Percentiles rank a stretch among this genome's conserved stretches.
phyloP scores from a whole-genome alignment of 2,797 vertebrate genomes.

The Austrolebias charrua region DNA sequence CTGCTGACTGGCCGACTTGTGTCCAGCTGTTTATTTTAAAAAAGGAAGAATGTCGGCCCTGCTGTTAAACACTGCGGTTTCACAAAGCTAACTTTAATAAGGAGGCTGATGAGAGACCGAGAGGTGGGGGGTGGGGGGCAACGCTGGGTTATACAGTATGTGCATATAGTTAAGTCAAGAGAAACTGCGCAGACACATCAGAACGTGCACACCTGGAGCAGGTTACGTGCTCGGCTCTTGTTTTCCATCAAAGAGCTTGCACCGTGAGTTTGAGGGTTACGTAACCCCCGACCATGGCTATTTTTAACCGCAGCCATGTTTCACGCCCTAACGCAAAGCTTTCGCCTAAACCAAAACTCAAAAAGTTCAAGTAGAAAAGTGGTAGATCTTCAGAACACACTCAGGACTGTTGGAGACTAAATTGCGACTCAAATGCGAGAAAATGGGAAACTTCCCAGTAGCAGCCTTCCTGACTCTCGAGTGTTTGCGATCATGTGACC shows the following conservation, averaged over 20 bases:
- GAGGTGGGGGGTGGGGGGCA: constrained; percentile 16
- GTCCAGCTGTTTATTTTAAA: constrained; percentile 67
- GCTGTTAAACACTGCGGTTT: constrained; percentile 66
- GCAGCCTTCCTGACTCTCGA: too few species aligned
- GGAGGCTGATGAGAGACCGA: constrained; percentile 65
- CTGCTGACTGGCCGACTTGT: constrained; percentile 34
- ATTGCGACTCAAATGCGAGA: too few species aligned
- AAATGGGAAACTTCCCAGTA: too few species aligned
- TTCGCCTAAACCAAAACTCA: too few species aligned
- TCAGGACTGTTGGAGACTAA: too few species aligned
- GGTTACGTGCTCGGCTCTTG: background rate
- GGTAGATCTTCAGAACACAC: too few species aligned
- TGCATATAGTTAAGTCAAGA: constrained; percentile 4
- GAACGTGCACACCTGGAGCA: constrained; percentile 26
- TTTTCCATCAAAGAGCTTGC: background rate
- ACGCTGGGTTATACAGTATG: constrained; percentile 24
- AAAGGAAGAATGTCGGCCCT: constrained; percentile 55
- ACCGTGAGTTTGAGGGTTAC: too few species aligned
- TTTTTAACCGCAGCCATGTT: too few species aligned
- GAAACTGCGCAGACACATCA: background rate
- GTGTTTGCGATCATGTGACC: too few species aligned
- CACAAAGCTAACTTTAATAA: constrained; percentile 77
- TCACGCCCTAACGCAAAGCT: too few species aligned
- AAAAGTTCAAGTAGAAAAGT: too few species aligned
- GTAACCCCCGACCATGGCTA: too few species aligned